A percentile compares a stretch with the other conserved stretches of the same genome.
phyloP scores from a whole-genome alignment of 1,140 invertebrate genomes.

The Babylonia areolata region DNA sequence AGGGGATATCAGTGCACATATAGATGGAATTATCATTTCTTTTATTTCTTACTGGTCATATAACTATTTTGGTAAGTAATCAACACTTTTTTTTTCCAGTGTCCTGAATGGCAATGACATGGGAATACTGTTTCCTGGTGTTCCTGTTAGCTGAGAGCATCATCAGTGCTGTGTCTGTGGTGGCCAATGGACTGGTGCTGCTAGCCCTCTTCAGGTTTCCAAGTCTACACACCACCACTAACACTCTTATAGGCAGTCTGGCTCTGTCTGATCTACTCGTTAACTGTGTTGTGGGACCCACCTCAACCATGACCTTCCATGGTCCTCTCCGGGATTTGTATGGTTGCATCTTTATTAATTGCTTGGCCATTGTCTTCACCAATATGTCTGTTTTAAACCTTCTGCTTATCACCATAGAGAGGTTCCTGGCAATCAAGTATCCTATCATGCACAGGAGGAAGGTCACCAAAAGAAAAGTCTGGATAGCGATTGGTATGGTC shows the following conservation, averaged over 20 bases:
- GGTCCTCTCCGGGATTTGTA: constrained; percentile 63
- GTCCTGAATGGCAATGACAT: no score
- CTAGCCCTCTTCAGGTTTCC: neutral
- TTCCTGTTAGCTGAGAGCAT: no score
- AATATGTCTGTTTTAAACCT: constrained; percentile 72
- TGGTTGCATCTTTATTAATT: constrained; percentile 71
- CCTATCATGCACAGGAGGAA: constrained; percentile 66
- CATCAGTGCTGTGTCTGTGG: neutral
- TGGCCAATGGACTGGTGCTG: neutral
- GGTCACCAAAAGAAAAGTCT: constrained; percentile 53
- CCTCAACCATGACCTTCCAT: constrained; percentile 65
- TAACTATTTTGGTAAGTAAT: no score
- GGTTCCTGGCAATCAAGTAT: constrained; percentile 68
- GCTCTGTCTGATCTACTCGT: constrained; percentile 77
- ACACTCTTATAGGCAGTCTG: constrained; percentile 76
- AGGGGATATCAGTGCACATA: no score
- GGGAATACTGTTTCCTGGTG: no score
- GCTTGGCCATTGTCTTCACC: constrained; percentile 69
- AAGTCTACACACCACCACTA: constrained; percentile 75
- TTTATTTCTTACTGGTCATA: no score
- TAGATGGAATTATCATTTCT: no score
- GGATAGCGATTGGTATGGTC: constrained; percentile 49
- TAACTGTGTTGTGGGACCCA: constrained; percentile 66
- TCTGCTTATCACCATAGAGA: constrained; percentile 66
- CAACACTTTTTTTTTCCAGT: no score